Base-by-base conservation (phyloP, 2,113 vertebrate species). In the Brienomyrus longianalis region DNA sequence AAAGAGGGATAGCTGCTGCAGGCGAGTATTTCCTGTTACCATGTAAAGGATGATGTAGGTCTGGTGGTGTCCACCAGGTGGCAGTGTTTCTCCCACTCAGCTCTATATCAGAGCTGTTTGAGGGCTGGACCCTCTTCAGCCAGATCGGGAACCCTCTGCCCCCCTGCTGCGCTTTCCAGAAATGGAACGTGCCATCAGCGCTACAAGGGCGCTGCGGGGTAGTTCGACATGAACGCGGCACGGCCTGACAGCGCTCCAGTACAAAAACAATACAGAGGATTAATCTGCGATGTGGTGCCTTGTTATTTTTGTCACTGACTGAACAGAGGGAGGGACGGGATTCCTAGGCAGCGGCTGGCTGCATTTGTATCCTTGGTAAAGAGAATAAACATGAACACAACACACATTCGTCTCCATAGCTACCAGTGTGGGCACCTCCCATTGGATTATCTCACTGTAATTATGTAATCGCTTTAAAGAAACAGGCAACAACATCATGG, bases 1-100 rank as follows among this genome's bases (percentile, higher is more conserved):
- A 51, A 19, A 45, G 45, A 62, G 54, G 23, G 56, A 19, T 27
- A 45, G 62, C 13, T 2, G 0, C 39, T 39, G 45, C 47, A 56
- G 47, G 56, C 51, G 80, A 84, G 43, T 88, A 87, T 85, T 87
- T 39, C 83, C 77, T 89, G 90, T 39, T 70, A 89, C 90, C 88
- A 91, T 88, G 90, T 92, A 90, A 80, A 88, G 80, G 88, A 90
- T 88, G 56, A 52, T 52, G 21, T 74, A 4, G 23, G 48, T 23
- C 21, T 83, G 47, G 23, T 89, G 52, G 35, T n/a, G 45, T 51
- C 87, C 88, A 89, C 43, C 88, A 89, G 70, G 88, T 9, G 88
- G 70, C 15, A 50, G 2, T 10, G 21, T 88, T 50, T 88, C 88
- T 80, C 88, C n/a, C n/a, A 19, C 45, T 77, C 27, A 74, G 15